Evolutionary conservation across 2,888 invertebrate genomes (phyloP), one percentile per base, ranked within the genome.

Genomic region (Drosophila infuscata): DNA sequence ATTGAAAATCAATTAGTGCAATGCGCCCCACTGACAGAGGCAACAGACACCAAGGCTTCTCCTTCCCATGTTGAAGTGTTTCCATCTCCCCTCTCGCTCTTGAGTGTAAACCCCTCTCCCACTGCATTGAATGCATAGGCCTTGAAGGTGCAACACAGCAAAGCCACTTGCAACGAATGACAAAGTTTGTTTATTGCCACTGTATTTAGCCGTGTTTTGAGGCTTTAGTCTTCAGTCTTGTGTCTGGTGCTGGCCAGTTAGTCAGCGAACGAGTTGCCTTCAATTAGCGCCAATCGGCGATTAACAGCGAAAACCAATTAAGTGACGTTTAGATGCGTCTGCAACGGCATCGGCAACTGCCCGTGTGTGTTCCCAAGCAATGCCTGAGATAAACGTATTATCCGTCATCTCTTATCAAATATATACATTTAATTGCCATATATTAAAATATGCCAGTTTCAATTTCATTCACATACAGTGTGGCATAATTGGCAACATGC

Each of bases 291-390:
- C 89, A 88, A 88, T 88, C 90, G 80, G 35, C 53, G 76, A 57
- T 56, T 69, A 90, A 88, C 90, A 88, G 77, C 90, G 89, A 88
- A 88, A 88, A 82, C 66, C 87, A 88, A 88, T 88, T 88, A 88
- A 90, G 82, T 86, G 82, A 74, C 81, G 76, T 76, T 75, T 48
- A 56, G 52, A 58, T 41, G 67, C 58, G 68, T 72, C 59, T 54
- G 38, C 70, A 60, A 69, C 49, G 58, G 70, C 66, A 52, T 32
- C 66, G 48, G 48, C 59, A 36, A 12, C 43, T 60, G 54, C 11
- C 36, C 36, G 17, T 17, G 38, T 15, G 59, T 63, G 70, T 56
- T 60, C 49, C 56, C 17, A 56, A 60, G n/a, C 35, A 56, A 70
- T 69, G 67, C 67, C 58, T 69, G 17, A 51, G 48, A 56, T 63